These are phyloP conservation scores for Remorina albescens DNA, from an alignment of 2,797 vertebrate genomes.

Conservation along the genomic window DNA sequence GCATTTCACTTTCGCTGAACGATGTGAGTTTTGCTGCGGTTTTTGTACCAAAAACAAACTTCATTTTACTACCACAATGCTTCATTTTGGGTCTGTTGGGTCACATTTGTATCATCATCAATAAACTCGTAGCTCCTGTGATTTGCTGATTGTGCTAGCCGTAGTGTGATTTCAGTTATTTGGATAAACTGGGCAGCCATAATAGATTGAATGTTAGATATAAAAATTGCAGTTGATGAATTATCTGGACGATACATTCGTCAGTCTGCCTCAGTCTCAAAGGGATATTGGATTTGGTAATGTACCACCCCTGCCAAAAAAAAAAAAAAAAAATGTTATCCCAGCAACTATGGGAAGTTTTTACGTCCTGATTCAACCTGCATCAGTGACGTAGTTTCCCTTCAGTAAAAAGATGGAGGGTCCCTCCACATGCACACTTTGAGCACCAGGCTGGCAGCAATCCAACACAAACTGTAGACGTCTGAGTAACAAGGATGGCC, in stretches of 20 bases:
- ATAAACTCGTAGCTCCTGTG: too few species aligned
- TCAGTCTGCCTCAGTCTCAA: background rate
- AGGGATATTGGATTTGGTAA: background rate
- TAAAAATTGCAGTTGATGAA: background rate
- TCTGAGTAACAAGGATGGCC: constrained; percentile 28
- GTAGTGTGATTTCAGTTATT: too few species aligned
- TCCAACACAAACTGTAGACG: constrained; percentile 16
- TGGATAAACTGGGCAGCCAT: too few species aligned
- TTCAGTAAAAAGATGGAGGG: constrained; percentile 4
- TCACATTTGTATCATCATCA: too few species aligned
- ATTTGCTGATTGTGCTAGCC: too few species aligned
- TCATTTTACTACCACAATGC: too few species aligned
- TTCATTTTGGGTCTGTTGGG: too few species aligned
- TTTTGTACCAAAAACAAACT: too few species aligned
- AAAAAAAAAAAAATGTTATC: background rate
- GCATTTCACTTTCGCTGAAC: too few species aligned
- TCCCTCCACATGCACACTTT: background rate
- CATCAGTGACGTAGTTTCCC: background rate
- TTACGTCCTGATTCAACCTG: background rate
- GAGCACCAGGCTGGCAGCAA: constrained; percentile 13
- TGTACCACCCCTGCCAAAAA: background rate
- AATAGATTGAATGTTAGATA: background rate
- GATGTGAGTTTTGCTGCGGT: too few species aligned
- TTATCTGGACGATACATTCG: background rate
- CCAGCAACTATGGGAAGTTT: background rate